Conservation (phyloP, 2,797 vertebrate species). For the Sylvia borin region DNA sequence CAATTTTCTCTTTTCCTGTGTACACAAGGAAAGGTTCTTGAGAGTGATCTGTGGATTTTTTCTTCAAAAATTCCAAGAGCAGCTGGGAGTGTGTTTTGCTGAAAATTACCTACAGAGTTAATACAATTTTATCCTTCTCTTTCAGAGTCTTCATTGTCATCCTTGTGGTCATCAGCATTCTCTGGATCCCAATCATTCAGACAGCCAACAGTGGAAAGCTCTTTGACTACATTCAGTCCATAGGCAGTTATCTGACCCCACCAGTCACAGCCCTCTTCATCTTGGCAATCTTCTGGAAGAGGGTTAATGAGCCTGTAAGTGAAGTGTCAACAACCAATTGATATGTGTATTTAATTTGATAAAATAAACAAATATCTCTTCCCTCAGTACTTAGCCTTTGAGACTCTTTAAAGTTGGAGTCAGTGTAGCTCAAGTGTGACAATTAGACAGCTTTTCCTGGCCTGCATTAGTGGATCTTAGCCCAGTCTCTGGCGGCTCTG, state of each 20-base stretch:
- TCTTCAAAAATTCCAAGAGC: not conserved
- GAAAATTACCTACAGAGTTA: not conserved
- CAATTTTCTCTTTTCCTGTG: not conserved
- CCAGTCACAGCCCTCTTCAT: constrained; percentile 93
- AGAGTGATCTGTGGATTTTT: not conserved
- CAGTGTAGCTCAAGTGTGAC: not conserved
- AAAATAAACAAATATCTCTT: not conserved
- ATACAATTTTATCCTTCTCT: not conserved
- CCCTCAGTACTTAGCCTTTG: not conserved
- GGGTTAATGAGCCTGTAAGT: constrained; percentile 91
- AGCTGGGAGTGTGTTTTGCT: not conserved
- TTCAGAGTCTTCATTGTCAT: constrained; percentile 88
- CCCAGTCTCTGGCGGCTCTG: not conserved
- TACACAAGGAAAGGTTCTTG: not conserved
- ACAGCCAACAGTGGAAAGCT: constrained; percentile 91
- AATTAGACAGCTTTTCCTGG: not conserved
- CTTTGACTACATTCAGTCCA: constrained; percentile 93
- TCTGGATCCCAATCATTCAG: constrained; percentile 95
- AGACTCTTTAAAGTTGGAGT: not conserved
- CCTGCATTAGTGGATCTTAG: not conserved
- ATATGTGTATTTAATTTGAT: not conserved
- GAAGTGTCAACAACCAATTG: not conserved
- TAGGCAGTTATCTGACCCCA: constrained; percentile 91
- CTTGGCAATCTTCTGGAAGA: constrained; percentile 91
- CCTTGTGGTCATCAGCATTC: constrained; percentile 86